phyloP scores from a whole-genome alignment of 2,888 invertebrate genomes.

The Malachius bipustulatus region DNA sequence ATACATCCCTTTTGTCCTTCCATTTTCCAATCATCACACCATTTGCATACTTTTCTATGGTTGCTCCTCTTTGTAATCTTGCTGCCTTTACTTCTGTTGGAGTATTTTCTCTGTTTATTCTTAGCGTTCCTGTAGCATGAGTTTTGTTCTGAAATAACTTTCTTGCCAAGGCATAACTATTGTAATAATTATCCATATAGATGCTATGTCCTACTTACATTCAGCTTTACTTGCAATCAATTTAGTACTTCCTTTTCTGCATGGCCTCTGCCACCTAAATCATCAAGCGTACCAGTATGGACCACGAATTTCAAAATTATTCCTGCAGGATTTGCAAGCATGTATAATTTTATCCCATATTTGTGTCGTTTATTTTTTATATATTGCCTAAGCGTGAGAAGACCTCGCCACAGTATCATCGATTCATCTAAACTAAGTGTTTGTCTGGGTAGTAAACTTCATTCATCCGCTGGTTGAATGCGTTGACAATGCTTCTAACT shows the following conservation, averaged over 20 bases:
- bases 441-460: slow-evolving; percentile 1
- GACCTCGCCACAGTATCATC: too few species aligned
- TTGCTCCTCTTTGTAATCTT: background rate
- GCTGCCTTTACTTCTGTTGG: background rate
- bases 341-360: background rate
- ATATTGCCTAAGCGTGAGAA: background rate
- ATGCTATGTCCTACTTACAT: background rate
- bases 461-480: background rate
- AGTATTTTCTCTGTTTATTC: background rate
- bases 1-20: slow-evolving; percentile 1
- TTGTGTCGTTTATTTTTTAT: background rate
- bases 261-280: background rate
- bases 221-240: background rate
- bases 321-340: background rate
- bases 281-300: background rate
- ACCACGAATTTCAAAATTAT: background rate
- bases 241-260: background rate
- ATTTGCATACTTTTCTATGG: background rate
- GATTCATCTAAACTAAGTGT: background rate
- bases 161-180: background rate
- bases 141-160: background rate
- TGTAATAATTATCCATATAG: slow-evolving; percentile 1
- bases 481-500: background rate
- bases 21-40: slow-evolving; percentile 1
- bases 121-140: background rate